Evolutionary conservation across 2,888 invertebrate species (phyloP), one percentile per base, ranked within the genome.

Genomic region (Lagria hirta): DNA sequence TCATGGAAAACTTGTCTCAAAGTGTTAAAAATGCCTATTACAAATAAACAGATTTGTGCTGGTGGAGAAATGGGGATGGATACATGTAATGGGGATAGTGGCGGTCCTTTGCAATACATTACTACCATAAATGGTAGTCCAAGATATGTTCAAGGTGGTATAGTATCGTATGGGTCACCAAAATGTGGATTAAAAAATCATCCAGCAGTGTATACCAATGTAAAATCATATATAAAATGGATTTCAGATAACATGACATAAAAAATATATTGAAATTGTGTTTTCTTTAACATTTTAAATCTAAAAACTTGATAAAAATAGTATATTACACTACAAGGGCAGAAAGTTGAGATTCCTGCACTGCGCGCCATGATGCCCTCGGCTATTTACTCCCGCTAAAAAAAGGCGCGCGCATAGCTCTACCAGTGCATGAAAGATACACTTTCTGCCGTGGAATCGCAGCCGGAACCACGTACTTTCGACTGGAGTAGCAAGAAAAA

Each of bases 81-180:
- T 60, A 80, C 83, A 0, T 85, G 84, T 52, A 70, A 72, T 0
- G 84, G 84, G 0, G 84, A 85, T 57, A 82, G 82, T 4, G 85
- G 85, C 0, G 84, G 85, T 0, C 84, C 85, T 0, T 71, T 85
- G 2, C 65, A 74, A 23, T 54, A 54, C 20, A 71, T 71, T 29
- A 71, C 72, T 0, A 61, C 65, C 1, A 57, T 68, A 0, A 64
- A 27, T n/a, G n/a, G 10, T 4, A 8, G 18, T 3, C 27, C 13
- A 4, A 8, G 38, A 3, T 38, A 38, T 11, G 30, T 38, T 10
- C 38, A 38, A 23, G 38, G 23, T 14, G 38, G 38, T 4, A 38
- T 38, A 22, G 38, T 38, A 11, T 38, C 38, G 10, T 38, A 38
- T 30, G 38, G 38, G 6, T 16, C 30, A 6, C 14, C 20, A 15